Percentiles rank a stretch among this genome's conserved stretches.
These are phyloP conservation scores for Liposcelis brunnea DNA, from an alignment of 2,888 invertebrate genomes.

Conservation along the genomic window DNA sequence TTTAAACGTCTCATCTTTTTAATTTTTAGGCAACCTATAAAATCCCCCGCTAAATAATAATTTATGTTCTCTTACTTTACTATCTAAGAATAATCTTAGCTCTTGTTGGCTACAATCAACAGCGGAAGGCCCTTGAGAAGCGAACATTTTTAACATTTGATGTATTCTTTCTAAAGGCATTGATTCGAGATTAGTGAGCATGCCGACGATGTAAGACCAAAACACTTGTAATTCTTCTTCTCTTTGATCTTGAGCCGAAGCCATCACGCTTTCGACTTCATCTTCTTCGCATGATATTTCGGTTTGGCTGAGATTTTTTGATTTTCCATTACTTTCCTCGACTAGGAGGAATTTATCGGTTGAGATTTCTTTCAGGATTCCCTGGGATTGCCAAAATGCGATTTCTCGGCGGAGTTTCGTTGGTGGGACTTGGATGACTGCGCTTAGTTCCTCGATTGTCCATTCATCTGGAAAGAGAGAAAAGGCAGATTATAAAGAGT, in stretches of 20 bases:
- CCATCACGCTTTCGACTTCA: constrained; percentile 85
- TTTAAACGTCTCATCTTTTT: constrained; percentile 16
- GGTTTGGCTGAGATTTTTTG: constrained; percentile 35
- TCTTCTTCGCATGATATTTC: constrained; percentile 68
- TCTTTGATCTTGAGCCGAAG: constrained; percentile 82
- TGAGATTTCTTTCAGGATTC: constrained; percentile 57
- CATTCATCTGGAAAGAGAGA: constrained; percentile 43
- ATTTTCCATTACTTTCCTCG: constrained; percentile 41
- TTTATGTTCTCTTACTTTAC: constrained; percentile 82
- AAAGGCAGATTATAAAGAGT: constrained; percentile 8
- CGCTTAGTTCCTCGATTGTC: constrained; percentile 72
- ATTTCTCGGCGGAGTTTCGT: constrained; percentile 73
- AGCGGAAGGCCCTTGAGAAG: constrained; percentile 73
- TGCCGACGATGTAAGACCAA: constrained; percentile 94
- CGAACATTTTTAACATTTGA: constrained; percentile 93
- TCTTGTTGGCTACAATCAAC: constrained; percentile 80
- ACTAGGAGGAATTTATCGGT: constrained; percentile 56
- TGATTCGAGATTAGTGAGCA: constrained; percentile 88
- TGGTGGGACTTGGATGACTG: constrained; percentile 71
- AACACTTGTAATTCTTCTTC: constrained; percentile 85
- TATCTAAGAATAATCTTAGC: constrained; percentile 73
- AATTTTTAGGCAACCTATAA: constrained; percentile 67
- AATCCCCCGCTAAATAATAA: constrained; percentile 69
- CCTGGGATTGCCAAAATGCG: constrained; percentile 78
- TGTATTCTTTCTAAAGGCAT: constrained; percentile 83